A percentile compares a stretch with the other conserved stretches of the same genome.
These are phyloP conservation scores for Drosophila repleta DNA, from an alignment of 1,140 invertebrate species.

Conservation along the genomic window DNA sequence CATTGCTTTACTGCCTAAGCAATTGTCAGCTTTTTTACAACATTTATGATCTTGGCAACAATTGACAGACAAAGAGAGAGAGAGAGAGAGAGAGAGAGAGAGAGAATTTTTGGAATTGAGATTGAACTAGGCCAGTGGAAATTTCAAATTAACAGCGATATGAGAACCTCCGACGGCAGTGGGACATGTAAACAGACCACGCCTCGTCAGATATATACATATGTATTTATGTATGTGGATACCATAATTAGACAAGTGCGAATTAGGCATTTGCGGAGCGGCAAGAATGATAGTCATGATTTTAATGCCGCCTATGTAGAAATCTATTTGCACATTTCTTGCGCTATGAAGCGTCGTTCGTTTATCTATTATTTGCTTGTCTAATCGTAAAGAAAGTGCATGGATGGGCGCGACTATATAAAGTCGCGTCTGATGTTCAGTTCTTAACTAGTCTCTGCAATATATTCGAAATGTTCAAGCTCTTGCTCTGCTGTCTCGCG, in stretches of 20 bases:
- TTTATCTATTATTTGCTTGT: constrained; percentile 61
- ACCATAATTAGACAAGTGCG: constrained; percentile 51
- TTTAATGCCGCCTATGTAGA: constrained; percentile 45
- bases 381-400: constrained; percentile 63
- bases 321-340: constrained; percentile 78
- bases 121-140: constrained; percentile 69
- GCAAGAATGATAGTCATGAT: constrained; percentile 33
- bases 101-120: constrained; percentile 5
- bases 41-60: constrained; percentile 46
- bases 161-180: constrained; percentile 45
- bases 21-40: constrained; percentile 38
- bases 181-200: constrained; percentile 56
- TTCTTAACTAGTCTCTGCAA: constrained; percentile 22
- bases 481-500: constrained; percentile 39
- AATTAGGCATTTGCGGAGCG: constrained; percentile 46
- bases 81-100: not conserved
- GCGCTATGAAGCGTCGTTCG: constrained; percentile 49
- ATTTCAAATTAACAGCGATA: constrained; percentile 71
- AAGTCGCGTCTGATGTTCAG: constrained; percentile 4
- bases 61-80: not conserved
- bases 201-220: constrained; percentile 36
- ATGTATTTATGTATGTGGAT: constrained; percentile 1
- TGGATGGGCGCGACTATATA: constrained; percentile 33
- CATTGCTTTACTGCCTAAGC: not conserved
- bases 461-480: constrained; percentile 51